A percentile compares a stretch with the other conserved stretches of the same genome.
phyloP scores from a whole-genome alignment of 53 echinoderm and acorn worm genomes.

The Henricia sp. region DNA sequence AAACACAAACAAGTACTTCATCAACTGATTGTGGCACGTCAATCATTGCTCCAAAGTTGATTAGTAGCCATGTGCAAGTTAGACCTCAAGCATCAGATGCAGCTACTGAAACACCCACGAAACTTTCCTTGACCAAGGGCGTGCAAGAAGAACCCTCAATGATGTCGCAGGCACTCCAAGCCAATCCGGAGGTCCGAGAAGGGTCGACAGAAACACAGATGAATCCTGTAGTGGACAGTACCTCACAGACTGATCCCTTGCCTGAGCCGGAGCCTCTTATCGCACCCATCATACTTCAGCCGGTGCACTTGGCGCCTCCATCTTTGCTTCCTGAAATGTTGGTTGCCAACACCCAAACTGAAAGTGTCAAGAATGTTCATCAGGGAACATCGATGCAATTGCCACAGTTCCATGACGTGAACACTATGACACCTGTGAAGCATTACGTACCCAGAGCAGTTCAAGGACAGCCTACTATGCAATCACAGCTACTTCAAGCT shows the following conservation, averaged over 20 bases:
- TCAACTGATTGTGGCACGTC: not conserved
- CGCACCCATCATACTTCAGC: not conserved
- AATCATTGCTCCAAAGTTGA: constrained; percentile 3
- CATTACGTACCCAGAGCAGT: too few species aligned
- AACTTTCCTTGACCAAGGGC: constrained; percentile 1
- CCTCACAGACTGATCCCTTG: constrained; percentile 22
- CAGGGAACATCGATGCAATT: too few species aligned
- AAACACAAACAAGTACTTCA: constrained; percentile 25
- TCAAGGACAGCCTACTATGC: too few species aligned
- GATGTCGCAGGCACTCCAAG: constrained; percentile 15
- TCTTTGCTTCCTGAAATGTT: not conserved
- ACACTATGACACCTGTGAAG: too few species aligned
- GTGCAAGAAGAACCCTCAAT: not conserved
- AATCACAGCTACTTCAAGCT: too few species aligned
- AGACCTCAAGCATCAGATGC: not conserved
- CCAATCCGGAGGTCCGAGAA: constrained; percentile 23
- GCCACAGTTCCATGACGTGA: too few species aligned
- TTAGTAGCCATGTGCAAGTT: constrained; percentile 11
- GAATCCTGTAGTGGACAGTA: not conserved
- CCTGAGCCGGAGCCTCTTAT: not conserved
- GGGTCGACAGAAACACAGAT: constrained; percentile 28
- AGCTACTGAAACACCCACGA: not conserved
- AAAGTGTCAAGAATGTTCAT: too few species aligned
- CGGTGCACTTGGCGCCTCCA: not conserved
- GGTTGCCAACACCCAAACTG: too few species aligned